Evolutionary conservation across 2,888 invertebrate species (phyloP).

Genomic region (Trichogramma dendrolimi): DNA sequence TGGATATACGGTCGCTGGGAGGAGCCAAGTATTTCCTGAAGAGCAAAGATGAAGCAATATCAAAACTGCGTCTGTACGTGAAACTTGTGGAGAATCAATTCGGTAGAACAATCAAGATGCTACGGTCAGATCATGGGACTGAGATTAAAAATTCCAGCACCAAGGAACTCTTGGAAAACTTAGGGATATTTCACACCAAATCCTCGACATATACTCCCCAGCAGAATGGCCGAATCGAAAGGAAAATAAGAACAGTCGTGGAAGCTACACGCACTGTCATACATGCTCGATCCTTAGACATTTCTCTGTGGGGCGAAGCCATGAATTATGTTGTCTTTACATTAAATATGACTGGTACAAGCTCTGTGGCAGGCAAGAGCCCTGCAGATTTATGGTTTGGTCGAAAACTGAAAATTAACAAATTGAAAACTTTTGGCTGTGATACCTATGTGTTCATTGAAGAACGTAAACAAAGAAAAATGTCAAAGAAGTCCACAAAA

Average conservation of each 20-base stretch:
- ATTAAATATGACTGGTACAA: constrained; percentile 25
- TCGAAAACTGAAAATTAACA: constrained; percentile 10
- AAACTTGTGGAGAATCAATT: constrained; percentile 39
- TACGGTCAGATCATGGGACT: constrained; percentile 37
- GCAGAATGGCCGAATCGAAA: constrained; percentile 39
- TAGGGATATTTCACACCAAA: constrained; percentile 35
- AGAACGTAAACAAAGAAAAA: constrained; percentile 30
- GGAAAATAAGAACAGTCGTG: constrained; percentile 42
- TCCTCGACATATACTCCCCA: constrained; percentile 37
- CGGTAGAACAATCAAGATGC: constrained; percentile 31
- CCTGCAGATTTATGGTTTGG: constrained; percentile 28
- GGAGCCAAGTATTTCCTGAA: constrained; percentile 33
- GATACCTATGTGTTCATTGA: constrained; percentile 30
- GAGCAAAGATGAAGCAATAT: constrained; percentile 34
- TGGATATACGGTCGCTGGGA: constrained; percentile 26
- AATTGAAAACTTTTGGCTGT: constrained; percentile 31
- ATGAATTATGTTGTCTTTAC: constrained; percentile 31
- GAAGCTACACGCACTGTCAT: constrained; percentile 38
- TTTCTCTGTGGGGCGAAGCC: constrained; percentile 3
- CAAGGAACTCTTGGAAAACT: constrained; percentile 31
- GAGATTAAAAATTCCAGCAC: constrained; percentile 37
- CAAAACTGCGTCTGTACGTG: constrained; percentile 30
- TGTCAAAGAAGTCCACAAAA: constrained; percentile 29
- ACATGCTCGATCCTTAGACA: constrained; percentile 26
- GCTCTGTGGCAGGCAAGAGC: constrained; percentile 18